These are phyloP conservation scores for Lepidochrysops patricia DNA, from an alignment of 2,888 invertebrate genomes.

Conservation along the genomic window DNA sequence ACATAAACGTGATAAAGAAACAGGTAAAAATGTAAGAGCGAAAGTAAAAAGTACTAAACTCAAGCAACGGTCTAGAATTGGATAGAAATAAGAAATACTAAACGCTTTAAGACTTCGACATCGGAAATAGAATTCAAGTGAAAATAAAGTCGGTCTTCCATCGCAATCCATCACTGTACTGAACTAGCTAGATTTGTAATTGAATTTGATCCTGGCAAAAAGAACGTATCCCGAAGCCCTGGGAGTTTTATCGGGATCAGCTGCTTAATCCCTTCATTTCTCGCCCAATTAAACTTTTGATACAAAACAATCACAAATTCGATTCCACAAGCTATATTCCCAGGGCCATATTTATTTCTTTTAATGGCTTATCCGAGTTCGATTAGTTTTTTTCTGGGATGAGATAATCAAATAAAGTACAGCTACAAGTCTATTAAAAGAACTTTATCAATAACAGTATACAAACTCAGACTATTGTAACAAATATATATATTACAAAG, in stretches of 20 bases:
- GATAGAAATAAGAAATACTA: neutral
- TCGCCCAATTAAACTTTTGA: conserved; percentile 66
- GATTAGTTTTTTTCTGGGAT: conserved; percentile 17
- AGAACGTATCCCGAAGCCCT: conserved; percentile 16
- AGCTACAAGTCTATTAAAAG: neutral
- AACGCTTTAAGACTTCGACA: neutral
- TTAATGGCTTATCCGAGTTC: neutral
- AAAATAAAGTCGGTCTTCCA: neutral
- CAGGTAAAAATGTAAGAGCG: neutral
- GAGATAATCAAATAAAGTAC: neutral
- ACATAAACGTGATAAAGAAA: neutral
- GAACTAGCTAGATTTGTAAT: conserved; percentile 18
- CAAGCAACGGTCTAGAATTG: neutral
- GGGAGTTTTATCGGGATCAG: conserved; percentile 32
- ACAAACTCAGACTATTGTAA: too few relatives aligned
- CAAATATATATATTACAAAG: too few relatives aligned
- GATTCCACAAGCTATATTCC: conserved; percentile 16
- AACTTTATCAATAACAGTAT: neutral
- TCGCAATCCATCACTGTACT: conserved; percentile 10
- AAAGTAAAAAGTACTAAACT: neutral
- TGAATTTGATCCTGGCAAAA: conserved; percentile 18
- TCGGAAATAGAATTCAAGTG: conserved; percentile 6
- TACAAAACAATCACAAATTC: conserved; percentile 56
- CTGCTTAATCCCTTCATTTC: conserved; percentile 68
- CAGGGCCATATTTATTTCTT: conserved; percentile 20